A percentile compares a stretch with the other conserved stretches of the same genome.
Evolutionary conservation across 2,113 vertebrate genomes (phyloP).

Genomic region (Hymenochirus boettgeri): DNA sequence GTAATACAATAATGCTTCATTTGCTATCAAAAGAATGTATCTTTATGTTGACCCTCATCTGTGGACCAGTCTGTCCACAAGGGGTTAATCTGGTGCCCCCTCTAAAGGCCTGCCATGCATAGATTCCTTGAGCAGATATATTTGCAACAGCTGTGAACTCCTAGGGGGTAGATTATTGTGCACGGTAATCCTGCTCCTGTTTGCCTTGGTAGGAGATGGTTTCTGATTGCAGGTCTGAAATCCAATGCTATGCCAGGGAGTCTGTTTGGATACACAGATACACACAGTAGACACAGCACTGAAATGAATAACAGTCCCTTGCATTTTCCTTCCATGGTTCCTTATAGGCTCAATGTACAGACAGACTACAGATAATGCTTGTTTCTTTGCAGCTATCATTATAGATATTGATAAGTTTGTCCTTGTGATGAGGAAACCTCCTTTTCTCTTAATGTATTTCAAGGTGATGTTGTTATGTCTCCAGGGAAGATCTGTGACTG

Average conservation of each 20-base stretch:
- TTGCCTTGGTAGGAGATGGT: constrained; percentile 5
- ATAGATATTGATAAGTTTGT: no score
- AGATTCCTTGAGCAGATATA: constrained; percentile 18
- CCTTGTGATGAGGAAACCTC: no score
- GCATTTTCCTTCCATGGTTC: no score
- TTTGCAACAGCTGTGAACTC: constrained; percentile 31
- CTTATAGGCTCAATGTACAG: no score
- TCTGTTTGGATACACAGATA: not conserved
- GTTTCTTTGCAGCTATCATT: no score
- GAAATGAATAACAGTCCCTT: not conserved
- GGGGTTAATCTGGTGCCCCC: not conserved
- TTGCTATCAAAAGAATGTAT: no score
- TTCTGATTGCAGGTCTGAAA: constrained; percentile 24
- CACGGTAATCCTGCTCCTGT: constrained; percentile 15
- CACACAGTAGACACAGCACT: not conserved
- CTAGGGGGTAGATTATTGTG: constrained; percentile 12
- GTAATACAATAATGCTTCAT: no score
- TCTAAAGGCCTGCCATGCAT: not conserved
- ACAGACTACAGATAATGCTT: no score
- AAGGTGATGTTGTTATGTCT: no score
- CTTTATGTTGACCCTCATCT: no score
- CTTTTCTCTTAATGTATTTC: no score
- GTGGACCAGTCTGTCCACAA: not conserved
- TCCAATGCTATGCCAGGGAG: constrained; percentile 16
- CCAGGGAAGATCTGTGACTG: no score